phyloP scores from a whole-genome alignment of 2,113 vertebrate species.

The Butorides virescens region DNA sequence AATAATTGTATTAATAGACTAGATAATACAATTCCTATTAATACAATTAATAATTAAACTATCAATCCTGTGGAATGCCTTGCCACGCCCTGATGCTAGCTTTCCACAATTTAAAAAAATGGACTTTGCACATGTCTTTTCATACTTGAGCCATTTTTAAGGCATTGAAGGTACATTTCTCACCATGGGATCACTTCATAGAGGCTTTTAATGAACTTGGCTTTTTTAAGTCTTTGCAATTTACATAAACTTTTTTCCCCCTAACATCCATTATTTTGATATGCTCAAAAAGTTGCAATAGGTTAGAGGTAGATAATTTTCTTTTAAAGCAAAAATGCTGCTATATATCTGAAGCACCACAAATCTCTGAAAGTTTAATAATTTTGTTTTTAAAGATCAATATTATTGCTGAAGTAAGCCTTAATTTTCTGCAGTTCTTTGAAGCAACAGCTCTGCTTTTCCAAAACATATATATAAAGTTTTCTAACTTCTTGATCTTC shows the following conservation, averaged over 20 bases:
- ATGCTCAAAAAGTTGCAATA: not conserved
- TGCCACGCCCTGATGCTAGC: not conserved
- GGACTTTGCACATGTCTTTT: not conserved
- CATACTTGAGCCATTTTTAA: not conserved
- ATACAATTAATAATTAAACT: not conserved
- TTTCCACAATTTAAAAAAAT: not conserved
- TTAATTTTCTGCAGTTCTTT: not conserved
- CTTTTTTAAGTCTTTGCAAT: not conserved
- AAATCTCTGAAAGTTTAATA: not conserved
- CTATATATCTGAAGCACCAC: not conserved
- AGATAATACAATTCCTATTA: not conserved
- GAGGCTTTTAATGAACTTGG: not conserved
- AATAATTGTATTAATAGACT: not conserved
- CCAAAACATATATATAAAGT: not conserved
- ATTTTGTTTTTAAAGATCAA: not conserved
- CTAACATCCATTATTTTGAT: not conserved
- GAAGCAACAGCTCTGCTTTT: not conserved
- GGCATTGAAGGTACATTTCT: not conserved
- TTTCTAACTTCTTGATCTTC: not conserved
- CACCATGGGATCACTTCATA: not conserved
- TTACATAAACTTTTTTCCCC: not conserved
- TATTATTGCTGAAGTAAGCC: not conserved
- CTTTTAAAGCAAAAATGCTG: not conserved
- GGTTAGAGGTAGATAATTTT: not conserved
- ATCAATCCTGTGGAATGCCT: not conserved